These are phyloP conservation scores for Desmodus rotundus DNA, from an alignment of 2,113 vertebrate genomes.

Conservation along the genomic window DNA sequence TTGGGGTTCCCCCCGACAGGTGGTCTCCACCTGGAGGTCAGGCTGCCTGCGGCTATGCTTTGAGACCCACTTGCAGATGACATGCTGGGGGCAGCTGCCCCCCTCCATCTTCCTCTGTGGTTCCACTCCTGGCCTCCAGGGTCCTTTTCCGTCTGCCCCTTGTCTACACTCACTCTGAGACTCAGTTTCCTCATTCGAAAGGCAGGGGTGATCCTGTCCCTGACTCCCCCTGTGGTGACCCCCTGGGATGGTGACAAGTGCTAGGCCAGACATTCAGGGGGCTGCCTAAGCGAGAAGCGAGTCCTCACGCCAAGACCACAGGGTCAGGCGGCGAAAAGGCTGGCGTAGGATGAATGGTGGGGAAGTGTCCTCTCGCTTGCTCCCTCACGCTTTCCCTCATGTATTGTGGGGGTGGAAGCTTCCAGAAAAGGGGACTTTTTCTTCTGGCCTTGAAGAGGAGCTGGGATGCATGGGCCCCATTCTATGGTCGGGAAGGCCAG, in stretches of 20 bases:
- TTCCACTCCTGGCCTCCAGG: rapidly evolving
- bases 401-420: neutral
- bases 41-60: rapidly evolving
- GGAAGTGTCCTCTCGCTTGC: neutral
- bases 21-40: rapidly evolving
- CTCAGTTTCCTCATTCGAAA: neutral
- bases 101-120: neutral
- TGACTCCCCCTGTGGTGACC: neutral
- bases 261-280: neutral
- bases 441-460: neutral
- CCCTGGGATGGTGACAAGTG: rapidly evolving
- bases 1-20: rapidly evolving
- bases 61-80: rapidly evolving
- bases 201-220: neutral
- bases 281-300: no score
- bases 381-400: no score
- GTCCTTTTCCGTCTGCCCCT: neutral
- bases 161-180: rapidly evolving
- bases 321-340: neutral
- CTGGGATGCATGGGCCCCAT: rapidly evolving
- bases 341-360: rapidly evolving
- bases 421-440: neutral
- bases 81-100: neutral
- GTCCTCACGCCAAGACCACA: neutral
- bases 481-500: neutral